A percentile compares a stretch with the other conserved stretches of the same genome.
Conservation (phyloP, 1,140 invertebrate genomes). For the Melitaea cinxia region DNA sequence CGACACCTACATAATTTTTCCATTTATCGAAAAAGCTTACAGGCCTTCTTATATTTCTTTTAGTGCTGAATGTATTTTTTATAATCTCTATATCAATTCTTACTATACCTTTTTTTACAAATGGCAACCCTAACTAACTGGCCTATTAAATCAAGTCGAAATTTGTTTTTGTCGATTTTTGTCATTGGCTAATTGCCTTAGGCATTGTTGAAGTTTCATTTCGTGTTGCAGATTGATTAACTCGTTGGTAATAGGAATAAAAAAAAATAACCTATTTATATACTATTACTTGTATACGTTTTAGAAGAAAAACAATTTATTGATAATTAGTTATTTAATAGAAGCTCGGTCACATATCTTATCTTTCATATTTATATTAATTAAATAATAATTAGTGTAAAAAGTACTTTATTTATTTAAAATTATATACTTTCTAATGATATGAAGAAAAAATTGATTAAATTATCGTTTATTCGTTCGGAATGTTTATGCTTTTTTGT, state of each 20-base stretch:
- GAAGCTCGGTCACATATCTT: neutral
- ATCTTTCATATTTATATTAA: neutral
- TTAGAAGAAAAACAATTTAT: neutral
- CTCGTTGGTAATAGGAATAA: neutral
- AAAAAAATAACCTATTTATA: neutral
- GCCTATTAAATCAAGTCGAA: neutral
- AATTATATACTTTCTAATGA: neutral
- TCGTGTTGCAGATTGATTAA: constrained; percentile 10
- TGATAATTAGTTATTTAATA: neutral
- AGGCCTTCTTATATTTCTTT: too few relatives aligned
- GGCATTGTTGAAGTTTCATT: constrained; percentile 9
- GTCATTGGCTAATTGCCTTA: constrained; percentile 17
- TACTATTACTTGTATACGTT: neutral
- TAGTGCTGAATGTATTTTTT: too few relatives aligned
- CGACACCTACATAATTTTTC: too few relatives aligned
- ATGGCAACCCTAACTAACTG: neutral
- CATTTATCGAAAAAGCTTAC: too few relatives aligned
- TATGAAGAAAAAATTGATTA: too few relatives aligned
- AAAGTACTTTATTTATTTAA: neutral
- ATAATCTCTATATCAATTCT: too few relatives aligned
- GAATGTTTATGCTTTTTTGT: too few relatives aligned
- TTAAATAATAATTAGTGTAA: neutral
- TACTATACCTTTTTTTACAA: too few relatives aligned
- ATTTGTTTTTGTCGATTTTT: constrained; percentile 8
- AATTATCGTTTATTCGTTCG: too few relatives aligned